Evolutionary conservation across 2,113 vertebrate species (phyloP).

Genomic region (Trochalopteron elliotii): DNA sequence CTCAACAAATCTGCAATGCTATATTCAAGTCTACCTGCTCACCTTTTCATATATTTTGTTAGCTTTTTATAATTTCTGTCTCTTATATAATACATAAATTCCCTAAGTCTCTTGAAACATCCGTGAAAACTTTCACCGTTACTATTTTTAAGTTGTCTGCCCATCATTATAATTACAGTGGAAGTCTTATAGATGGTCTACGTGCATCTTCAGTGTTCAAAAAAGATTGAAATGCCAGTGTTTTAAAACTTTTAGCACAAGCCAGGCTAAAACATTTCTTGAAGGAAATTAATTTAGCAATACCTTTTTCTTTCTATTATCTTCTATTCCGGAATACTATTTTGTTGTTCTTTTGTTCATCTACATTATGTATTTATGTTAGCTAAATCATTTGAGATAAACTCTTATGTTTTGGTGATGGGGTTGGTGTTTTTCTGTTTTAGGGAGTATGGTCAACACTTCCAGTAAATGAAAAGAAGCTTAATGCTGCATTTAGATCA

Average conservation of each 20-base stretch:
- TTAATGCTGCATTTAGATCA: conserved; percentile 91
- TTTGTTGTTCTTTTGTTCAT: neutral
- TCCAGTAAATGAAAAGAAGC: conserved; percentile 97
- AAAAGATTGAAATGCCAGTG: neutral
- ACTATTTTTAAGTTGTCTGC: neutral
- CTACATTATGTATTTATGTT: neutral
- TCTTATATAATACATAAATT: neutral
- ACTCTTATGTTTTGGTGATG: neutral
- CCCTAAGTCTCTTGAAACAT: neutral
- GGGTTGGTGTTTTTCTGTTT: neutral
- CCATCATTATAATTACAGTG: neutral
- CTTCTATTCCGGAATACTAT: neutral
- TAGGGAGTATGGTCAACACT: conserved; percentile 99
- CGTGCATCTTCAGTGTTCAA: neutral
- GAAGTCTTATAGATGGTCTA: neutral
- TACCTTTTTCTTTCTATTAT: neutral
- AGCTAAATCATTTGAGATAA: neutral
- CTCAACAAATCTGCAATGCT: neutral
- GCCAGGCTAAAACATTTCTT: neutral
- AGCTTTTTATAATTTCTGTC: neutral
- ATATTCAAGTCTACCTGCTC: neutral
- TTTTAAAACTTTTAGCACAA: neutral
- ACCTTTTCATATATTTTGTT: neutral
- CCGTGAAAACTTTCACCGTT: neutral
- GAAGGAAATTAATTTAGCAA: neutral